These are phyloP conservation scores for Solenopsis fugax DNA, from an alignment of 1,140 invertebrate genomes.

Conservation along the genomic window DNA sequence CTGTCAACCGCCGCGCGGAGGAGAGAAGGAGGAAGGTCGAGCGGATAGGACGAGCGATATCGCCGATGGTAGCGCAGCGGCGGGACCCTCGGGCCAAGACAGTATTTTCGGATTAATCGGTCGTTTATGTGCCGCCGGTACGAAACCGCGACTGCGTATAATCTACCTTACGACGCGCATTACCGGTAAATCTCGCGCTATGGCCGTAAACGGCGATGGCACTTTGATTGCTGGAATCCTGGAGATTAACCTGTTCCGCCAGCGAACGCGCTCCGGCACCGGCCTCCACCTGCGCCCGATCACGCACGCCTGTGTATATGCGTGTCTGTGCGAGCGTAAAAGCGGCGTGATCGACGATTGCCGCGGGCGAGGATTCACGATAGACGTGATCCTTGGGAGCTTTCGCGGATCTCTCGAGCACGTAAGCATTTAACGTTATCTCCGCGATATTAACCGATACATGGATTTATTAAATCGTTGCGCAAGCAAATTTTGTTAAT, in stretches of 20 bases:
- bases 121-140: conserved; percentile 76
- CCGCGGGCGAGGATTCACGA: conserved; percentile 54
- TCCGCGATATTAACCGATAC: conserved; percentile 6
- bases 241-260: conserved; percentile 82
- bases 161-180: conserved; percentile 79
- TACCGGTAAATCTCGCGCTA: conserved; percentile 81
- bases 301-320: background rate
- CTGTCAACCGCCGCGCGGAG: conserved; percentile 46
- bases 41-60: background rate
- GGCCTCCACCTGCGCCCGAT: conserved; percentile 52
- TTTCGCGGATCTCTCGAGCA: conserved; percentile 23
- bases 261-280: conserved; percentile 25
- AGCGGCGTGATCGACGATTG: conserved; percentile 43
- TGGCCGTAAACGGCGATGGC: conserved; percentile 75
- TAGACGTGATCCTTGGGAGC: conserved; percentile 40
- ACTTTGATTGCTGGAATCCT: conserved; percentile 79
- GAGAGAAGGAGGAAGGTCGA: background rate
- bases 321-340: conserved; percentile 39
- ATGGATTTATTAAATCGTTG: conserved; percentile 6
- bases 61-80: background rate
- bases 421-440: conserved; percentile 24
- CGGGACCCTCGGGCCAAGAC: conserved; percentile 67
- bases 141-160: conserved; percentile 66
- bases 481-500: background rate
- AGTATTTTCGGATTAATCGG: conserved; percentile 83